phyloP scores from a whole-genome alignment of 2,888 invertebrate species.

The Acronicta leporina region DNA sequence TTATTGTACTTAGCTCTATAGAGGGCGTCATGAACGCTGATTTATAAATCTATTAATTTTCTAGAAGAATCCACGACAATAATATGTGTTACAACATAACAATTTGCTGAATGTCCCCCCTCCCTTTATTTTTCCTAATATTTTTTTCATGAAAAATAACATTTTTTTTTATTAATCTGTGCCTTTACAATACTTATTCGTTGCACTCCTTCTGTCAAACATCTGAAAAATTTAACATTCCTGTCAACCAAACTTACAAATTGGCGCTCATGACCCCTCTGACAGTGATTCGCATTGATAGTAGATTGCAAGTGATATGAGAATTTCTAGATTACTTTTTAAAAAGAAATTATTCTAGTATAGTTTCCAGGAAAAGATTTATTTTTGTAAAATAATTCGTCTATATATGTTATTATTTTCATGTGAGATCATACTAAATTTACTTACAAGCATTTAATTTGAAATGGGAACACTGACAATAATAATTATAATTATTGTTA shows the following conservation, averaged over 20 bases:
- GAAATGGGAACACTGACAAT: conserved; percentile 30
- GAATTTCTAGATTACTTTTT: conserved; percentile 51
- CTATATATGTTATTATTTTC: conserved; percentile 31
- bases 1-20: conserved; percentile 83
- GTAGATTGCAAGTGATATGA: conserved; percentile 59
- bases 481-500: conserved; percentile 26
- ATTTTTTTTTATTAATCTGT: too few species aligned
- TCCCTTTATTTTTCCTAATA: too few species aligned
- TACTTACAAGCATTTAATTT: conserved; percentile 35
- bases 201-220: too few species aligned
- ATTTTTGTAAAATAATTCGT: conserved; percentile 43
- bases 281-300: conserved; percentile 38
- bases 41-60: conserved; percentile 1
- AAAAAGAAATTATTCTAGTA: conserved; percentile 39
- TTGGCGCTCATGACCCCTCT: conserved; percentile 37
- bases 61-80: too few species aligned
- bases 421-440: conserved; percentile 56
- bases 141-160: too few species aligned
- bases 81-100: too few species aligned
- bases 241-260: conserved; percentile 7
- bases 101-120: too few species aligned
- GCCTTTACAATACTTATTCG: too few species aligned
- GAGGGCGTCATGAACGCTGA: conserved; percentile 33
- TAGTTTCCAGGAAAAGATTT: conserved; percentile 36
- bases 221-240: too few species aligned